Conservation (phyloP, 2,113 vertebrate genomes). For the Zosterops borbonicus region DNA sequence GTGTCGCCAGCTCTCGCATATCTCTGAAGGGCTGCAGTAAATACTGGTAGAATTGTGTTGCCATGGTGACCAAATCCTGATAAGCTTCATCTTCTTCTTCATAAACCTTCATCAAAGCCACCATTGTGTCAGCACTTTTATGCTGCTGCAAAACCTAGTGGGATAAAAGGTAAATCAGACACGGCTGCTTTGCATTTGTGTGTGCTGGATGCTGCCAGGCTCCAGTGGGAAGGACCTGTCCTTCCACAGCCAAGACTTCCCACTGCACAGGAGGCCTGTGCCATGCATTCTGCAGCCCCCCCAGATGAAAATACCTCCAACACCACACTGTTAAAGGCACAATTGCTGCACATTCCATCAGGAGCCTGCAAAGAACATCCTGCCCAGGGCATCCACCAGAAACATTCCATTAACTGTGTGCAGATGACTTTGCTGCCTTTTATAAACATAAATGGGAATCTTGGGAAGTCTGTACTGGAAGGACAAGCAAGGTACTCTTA, state of each 20-base stretch:
- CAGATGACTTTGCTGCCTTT: not conserved
- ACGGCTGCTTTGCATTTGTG: not conserved
- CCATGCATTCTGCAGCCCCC: not conserved
- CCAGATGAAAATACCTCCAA: not conserved
- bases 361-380: not conserved
- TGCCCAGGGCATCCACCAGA: not conserved
- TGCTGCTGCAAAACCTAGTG: slow-evolving; percentile 87
- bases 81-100: slow-evolving; percentile 88
- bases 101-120: slow-evolving; percentile 86
- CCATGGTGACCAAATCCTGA: slow-evolving; percentile 84
- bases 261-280: not conserved
- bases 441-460: not conserved
- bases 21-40: slow-evolving; percentile 93
- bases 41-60: slow-evolving; percentile 91
- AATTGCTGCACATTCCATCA: not conserved
- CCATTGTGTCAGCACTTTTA: slow-evolving; percentile 78
- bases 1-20: slow-evolving; percentile 89
- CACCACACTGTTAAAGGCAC: not conserved
- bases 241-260: not conserved
- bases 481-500: not conserved
- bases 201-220: not conserved
- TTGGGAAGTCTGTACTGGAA: not conserved
- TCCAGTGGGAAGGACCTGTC: not conserved
- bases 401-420: not conserved
- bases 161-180: slow-evolving; percentile 34